phyloP scores from a whole-genome alignment of 2,113 vertebrate species.

The Leucopsar rothschildi region DNA sequence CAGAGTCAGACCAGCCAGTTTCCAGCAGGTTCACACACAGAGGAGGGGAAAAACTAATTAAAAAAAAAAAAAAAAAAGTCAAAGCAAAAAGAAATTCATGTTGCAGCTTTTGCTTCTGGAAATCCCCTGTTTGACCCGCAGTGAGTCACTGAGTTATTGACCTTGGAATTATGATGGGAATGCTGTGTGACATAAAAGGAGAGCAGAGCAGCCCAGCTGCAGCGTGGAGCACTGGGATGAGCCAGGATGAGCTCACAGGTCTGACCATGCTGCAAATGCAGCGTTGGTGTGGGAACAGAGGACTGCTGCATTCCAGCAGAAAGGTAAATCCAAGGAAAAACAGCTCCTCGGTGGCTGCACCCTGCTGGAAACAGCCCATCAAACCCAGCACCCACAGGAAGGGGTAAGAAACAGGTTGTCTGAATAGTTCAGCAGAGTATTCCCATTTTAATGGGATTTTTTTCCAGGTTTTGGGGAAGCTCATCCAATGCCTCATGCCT shows the following conservation, averaged over 20 bases:
- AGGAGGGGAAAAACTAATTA: rapidly evolving
- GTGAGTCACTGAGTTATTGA: background rate
- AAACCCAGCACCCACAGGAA: background rate
- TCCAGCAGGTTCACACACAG: background rate
- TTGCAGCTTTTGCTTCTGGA: background rate
- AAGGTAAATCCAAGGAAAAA: background rate
- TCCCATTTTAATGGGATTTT: background rate
- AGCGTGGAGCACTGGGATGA: rapidly evolving
- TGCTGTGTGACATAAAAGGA: background rate
- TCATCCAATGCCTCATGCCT: rapidly evolving
- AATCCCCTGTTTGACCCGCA: background rate
- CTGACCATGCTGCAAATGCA: rapidly evolving
- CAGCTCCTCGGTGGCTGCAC: background rate
- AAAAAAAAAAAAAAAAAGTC: background rate
- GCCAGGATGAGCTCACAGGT: background rate
- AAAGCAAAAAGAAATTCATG: background rate
- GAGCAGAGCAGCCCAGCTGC: background rate
- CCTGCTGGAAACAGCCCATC: background rate
- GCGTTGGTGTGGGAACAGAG: rapidly evolving
- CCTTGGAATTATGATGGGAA: conserved; percentile 39
- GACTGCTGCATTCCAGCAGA: background rate
- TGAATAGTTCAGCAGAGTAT: background rate
- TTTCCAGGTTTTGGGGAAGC: background rate
- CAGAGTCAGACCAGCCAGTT: background rate
- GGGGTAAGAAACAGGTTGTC: background rate